These are phyloP conservation scores for Hydractinia symbiolongicarpus DNA, from an alignment of 30 jellyfish, hydroid and myxozoan species.

Conservation along the genomic window DNA sequence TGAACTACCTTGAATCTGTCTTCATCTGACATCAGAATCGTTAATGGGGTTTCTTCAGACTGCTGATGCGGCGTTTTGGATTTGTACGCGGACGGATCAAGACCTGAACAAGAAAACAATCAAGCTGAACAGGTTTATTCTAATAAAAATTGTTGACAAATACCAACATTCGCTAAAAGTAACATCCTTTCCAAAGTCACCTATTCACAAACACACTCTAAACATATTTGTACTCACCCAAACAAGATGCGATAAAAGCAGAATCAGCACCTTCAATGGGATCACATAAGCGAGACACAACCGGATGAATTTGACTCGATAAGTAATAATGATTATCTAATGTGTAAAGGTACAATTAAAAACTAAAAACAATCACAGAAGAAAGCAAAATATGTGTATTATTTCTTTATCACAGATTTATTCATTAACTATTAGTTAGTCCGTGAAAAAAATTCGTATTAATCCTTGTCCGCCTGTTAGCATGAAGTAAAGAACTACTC, in stretches of 20 bases:
- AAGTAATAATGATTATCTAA: conserved; percentile 69
- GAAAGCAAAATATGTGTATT: too few relatives aligned
- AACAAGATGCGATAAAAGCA: conserved; percentile 77
- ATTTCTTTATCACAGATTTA: too few relatives aligned
- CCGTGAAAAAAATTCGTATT: too few relatives aligned
- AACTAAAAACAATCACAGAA: too few relatives aligned
- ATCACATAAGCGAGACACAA: conserved; percentile 90
- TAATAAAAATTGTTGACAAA: background rate
- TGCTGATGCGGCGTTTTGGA: conserved; percentile 43
- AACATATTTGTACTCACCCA: conserved; percentile 43
- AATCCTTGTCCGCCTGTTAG: too few relatives aligned
- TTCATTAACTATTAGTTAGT: too few relatives aligned
- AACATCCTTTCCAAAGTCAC: background rate
- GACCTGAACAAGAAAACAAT: conserved; percentile 37
- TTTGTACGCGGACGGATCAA: conserved; percentile 73
- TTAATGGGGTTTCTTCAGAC: conserved; percentile 31
- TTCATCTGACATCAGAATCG: conserved; percentile 60
- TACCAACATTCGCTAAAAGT: background rate
- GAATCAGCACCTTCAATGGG: conserved; percentile 94
- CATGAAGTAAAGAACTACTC: too few relatives aligned
- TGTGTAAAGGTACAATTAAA: background rate
- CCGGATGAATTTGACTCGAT: conserved; percentile 90
- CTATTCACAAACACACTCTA: too few relatives aligned
- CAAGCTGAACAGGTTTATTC: too few relatives aligned
- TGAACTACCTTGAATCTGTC: conserved; percentile 75